Conservation (phyloP, 2,888 invertebrate species). For the Latrodectus hesperus region DNA sequence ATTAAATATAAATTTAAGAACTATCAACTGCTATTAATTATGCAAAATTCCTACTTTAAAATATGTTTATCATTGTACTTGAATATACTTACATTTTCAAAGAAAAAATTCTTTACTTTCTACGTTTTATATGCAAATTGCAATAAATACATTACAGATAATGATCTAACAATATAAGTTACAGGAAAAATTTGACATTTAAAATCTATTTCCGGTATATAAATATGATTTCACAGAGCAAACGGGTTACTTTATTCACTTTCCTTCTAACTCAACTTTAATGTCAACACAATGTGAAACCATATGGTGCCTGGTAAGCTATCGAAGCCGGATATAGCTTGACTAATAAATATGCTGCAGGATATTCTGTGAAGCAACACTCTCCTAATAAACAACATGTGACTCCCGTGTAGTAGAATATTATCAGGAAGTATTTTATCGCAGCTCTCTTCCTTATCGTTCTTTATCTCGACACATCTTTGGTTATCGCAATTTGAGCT, state of each 20-base stretch:
- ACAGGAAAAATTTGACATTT: too few relatives aligned
- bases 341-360: conserved; percentile 24
- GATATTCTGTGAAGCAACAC: conserved; percentile 36
- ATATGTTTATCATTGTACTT: too few relatives aligned
- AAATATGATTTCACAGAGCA: too few relatives aligned
- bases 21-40: too few relatives aligned
- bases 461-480: conserved; percentile 40
- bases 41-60: too few relatives aligned
- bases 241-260: conserved; percentile 1
- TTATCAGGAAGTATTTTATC: conserved; percentile 39
- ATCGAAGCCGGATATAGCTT: neutral
- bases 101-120: too few relatives aligned
- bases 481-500: conserved; percentile 20
- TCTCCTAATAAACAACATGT: conserved; percentile 35
- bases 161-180: too few relatives aligned
- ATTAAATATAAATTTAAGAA: too few relatives aligned
- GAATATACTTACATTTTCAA: too few relatives aligned
- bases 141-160: too few relatives aligned
- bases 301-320: conserved; percentile 5
- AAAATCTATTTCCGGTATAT: too few relatives aligned
- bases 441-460: conserved; percentile 13
- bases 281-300: conserved; percentile 2
- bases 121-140: too few relatives aligned
- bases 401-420: conserved; percentile 2
- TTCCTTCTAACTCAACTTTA: neutral